phyloP scores from a whole-genome alignment of 2,888 invertebrate genomes.

The Podotricha telesiphe region DNA sequence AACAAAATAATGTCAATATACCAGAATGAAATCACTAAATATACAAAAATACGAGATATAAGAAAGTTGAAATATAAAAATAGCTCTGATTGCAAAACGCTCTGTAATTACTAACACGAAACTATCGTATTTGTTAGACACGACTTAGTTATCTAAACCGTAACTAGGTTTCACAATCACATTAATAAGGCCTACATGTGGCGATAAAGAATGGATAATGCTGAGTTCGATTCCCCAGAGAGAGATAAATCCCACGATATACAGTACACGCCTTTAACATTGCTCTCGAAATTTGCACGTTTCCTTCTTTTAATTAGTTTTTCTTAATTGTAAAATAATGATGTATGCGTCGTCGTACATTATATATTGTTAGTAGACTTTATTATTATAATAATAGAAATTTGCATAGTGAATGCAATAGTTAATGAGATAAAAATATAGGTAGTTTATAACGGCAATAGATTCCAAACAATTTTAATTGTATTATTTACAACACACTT shows the following conservation, averaged over 20 bases:
- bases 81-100: background rate
- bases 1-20: too few species aligned
- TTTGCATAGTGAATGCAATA: too few species aligned
- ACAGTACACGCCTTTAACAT: background rate
- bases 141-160: slow-evolving; percentile 29
- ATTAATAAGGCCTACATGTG: slow-evolving; percentile 19
- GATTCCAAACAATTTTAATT: background rate
- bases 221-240: slow-evolving; percentile 25
- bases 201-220: slow-evolving; percentile 22
- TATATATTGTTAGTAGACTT: too few species aligned
- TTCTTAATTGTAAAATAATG: background rate
- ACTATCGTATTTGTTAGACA: slow-evolving; percentile 24
- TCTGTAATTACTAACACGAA: background rate
- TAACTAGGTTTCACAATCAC: slow-evolving; percentile 32
- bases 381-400: too few species aligned
- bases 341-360: background rate
- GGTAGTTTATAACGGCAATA: background rate
- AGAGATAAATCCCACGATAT: slow-evolving; percentile 28
- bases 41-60: background rate
- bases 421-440: too few species aligned
- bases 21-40: too few species aligned
- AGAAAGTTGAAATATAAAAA: background rate
- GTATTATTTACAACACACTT: background rate
- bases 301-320: slow-evolving; percentile 12
- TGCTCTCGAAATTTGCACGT: slow-evolving; percentile 6